Percentiles rank a stretch among this genome's conserved stretches.
phyloP scores from a whole-genome alignment of 2,113 vertebrate species.

The Naja naja region DNA sequence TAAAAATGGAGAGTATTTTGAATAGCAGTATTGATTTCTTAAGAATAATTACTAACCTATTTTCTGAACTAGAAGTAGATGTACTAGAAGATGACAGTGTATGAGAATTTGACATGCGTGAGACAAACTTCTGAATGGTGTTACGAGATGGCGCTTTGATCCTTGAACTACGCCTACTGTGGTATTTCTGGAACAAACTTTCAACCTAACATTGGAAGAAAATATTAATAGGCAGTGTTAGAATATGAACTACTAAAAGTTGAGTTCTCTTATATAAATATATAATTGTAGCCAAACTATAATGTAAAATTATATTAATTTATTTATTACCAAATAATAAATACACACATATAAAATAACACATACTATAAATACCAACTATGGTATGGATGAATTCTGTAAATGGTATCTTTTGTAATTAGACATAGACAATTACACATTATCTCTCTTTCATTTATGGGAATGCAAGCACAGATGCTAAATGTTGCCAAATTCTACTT shows the following conservation, averaged over 20 bases:
- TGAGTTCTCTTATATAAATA: slow-evolving; percentile 17
- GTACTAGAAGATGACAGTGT: slow-evolving; percentile 83
- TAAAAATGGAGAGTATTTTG: slow-evolving; percentile 8
- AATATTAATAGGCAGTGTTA: slow-evolving; percentile 58
- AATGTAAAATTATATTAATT: background rate
- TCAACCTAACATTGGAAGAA: slow-evolving; percentile 83
- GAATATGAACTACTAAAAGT: slow-evolving; percentile 33
- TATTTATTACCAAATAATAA: background rate
- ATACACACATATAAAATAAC: background rate
- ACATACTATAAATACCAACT: background rate
- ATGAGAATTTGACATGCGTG: slow-evolving; percentile 90
- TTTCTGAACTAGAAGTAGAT: slow-evolving; percentile 86
- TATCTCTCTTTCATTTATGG: background rate
- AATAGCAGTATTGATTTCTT: slow-evolving; percentile 56
- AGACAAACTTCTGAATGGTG: slow-evolving; percentile 94
- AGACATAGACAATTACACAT: background rate
- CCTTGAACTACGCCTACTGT: slow-evolving; percentile 87
- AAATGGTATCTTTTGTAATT: background rate
- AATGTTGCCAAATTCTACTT: background rate
- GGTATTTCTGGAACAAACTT: slow-evolving; percentile 93
- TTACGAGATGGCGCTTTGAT: slow-evolving; percentile 93
- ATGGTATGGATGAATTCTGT: background rate
- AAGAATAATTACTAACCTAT: slow-evolving; percentile 78
- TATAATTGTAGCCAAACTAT: background rate
- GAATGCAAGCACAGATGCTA: background rate